Conservation (phyloP, 1,140 invertebrate genomes). For the Homarus americanus region DNA sequence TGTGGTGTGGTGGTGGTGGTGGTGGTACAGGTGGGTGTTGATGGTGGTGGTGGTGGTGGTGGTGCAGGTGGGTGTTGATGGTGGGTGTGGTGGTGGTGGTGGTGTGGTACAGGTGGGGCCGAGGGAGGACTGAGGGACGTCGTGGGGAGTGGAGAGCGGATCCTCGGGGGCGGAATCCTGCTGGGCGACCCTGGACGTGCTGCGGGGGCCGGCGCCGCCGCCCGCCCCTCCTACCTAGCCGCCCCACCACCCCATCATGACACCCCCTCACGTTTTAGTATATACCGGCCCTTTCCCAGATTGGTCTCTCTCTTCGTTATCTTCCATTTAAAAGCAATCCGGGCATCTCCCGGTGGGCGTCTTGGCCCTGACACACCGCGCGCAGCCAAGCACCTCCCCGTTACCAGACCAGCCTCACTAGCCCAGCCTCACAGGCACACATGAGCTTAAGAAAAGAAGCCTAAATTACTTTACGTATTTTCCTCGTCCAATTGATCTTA, state of each 20-base stretch:
- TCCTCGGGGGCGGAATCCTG: slow-evolving; percentile 23
- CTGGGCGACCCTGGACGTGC: slow-evolving; percentile 47
- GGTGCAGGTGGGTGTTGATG: slow-evolving; percentile 21
- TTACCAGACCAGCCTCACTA: background rate
- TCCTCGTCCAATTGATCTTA: no score
- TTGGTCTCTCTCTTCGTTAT: background rate
- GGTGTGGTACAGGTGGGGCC: no score
- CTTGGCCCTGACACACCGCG: background rate
- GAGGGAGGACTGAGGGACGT: background rate
- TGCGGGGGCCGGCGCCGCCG: slow-evolving; percentile 29
- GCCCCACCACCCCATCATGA: background rate
- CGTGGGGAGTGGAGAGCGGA: slow-evolving; percentile 28
- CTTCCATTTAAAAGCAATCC: slow-evolving; percentile 51
- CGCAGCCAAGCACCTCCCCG: background rate
- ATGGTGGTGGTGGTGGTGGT: slow-evolving; percentile 5
- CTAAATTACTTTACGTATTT: no score
- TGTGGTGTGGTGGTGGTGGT: slow-evolving; percentile 16
- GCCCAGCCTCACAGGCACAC: background rate
- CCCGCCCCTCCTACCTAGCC: slow-evolving; percentile 10
- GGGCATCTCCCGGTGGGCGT: background rate
- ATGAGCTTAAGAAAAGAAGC: no score
- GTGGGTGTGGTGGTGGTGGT: slow-evolving; percentile 8
- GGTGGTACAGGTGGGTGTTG: background rate
- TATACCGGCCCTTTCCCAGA: background rate
- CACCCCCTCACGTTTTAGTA: background rate